Base-by-base conservation (phyloP, 2,113 vertebrate species). In the Rhadina sibilatrix region DNA sequence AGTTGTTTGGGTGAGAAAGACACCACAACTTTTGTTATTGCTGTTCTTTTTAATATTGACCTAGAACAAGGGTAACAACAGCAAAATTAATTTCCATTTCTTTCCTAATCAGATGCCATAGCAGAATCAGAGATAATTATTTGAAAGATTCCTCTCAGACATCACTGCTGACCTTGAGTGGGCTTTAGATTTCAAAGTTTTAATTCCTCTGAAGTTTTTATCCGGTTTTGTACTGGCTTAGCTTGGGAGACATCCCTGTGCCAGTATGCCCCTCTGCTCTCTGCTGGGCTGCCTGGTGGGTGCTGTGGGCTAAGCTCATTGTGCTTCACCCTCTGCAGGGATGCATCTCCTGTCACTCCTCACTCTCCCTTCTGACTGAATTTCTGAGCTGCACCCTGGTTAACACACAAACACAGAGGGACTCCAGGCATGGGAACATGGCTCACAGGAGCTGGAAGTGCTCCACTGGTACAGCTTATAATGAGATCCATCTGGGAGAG, bases 241-340 rank as follows among this genome's bases (percentile, higher is more conserved):
- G 11, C 17, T 20, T 80, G 31, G 15, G 12, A 64, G 20, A 17
- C 31, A 46, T 11, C 14, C 11, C 59, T 42, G 6, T 50, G 15
- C 24, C 47, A 38, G 0, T 4, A 10, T 40, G 25, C 1, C 23
- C 4, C 56, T 54, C 72, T 65, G 47, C 28, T 49, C 4, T 50
- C 68, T 78, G 25, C 23, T 42, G 38, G 71, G 15, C 15, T 42
- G 50, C 25, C 25, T 66, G 61, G 11, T 24, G 25, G 66, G 37
- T 47, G 47, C 56, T 25, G 30, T 59, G 56, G 30, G n/a, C n/a
- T 46, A 57, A 89, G 25, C 21, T 12, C 22, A 3, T 20, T 0
- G 0, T 37, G 19, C 64, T 83, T 81, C 0, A 0, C 21, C 59
- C 22, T 46, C 47, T 16, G 10, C 79, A 68, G 76, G n/a, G 53